These are phyloP conservation scores for Monopterus albus DNA, from an alignment of 2,113 vertebrate genomes.

Conservation along the genomic window DNA sequence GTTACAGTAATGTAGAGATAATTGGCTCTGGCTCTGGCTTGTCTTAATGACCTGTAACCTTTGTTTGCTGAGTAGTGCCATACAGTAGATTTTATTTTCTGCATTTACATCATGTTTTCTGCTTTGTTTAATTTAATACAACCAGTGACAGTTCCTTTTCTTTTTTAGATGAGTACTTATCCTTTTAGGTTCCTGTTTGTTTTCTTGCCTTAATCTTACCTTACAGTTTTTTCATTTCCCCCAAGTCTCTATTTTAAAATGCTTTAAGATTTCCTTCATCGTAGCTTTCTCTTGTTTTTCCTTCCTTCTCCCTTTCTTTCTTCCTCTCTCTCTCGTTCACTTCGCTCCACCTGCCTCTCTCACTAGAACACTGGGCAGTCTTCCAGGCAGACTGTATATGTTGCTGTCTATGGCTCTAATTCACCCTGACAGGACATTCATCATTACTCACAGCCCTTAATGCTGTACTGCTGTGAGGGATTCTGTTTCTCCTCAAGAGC, in stretches of 20 bases:
- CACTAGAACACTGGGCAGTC: conserved; percentile 55
- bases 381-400: conserved; percentile 70
- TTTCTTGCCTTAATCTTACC: too few species aligned
- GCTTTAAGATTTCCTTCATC: too few species aligned
- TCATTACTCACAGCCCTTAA: conserved; percentile 78
- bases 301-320: background rate
- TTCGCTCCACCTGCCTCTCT: background rate
- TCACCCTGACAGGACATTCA: conserved; percentile 82
- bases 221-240: background rate
- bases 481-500: conserved; percentile 41
- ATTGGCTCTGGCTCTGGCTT: conserved; percentile 32
- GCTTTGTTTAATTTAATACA: conserved; percentile 12
- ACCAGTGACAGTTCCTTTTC: background rate
- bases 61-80: conserved; percentile 11
- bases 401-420: conserved; percentile 71
- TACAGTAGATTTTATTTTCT: conserved; percentile 1
- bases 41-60: conserved; percentile 30
- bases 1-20: conserved; percentile 35
- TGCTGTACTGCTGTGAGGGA: conserved; percentile 34
- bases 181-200: background rate
- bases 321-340: background rate
- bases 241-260: background rate
- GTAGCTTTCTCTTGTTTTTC: background rate
- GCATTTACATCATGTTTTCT: background rate
- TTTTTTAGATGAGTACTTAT: background rate